Conservation (phyloP, 2,113 vertebrate species). For the Varanus komodoensis region DNA sequence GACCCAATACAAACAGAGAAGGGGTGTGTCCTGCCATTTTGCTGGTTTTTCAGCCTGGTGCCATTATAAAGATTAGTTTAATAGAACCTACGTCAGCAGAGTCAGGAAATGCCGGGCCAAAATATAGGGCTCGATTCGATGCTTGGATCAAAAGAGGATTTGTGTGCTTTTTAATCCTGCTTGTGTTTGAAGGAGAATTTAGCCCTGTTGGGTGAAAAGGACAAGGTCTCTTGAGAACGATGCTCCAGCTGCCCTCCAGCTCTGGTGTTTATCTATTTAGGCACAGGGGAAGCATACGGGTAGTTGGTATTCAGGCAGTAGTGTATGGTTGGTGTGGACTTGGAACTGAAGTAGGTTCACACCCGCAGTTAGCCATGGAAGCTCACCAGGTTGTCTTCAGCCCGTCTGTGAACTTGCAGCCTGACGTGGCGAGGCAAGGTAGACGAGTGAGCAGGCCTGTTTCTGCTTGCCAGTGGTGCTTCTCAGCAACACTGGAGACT, state of each 20-base stretch:
- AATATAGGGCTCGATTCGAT: conserved; percentile 32
- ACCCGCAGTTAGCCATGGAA: no score
- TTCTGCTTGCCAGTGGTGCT: no score
- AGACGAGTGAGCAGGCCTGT: no score
- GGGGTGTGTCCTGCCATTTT: conserved; percentile 27
- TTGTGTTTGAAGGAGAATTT: conserved; percentile 43
- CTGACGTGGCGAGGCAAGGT: no score
- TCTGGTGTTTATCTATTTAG: neutral
- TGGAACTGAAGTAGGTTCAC: no score
- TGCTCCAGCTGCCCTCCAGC: neutral
- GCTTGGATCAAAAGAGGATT: conserved; percentile 7
- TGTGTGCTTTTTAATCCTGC: neutral
- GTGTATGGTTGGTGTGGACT: no score
- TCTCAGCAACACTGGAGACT: no score
- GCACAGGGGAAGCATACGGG: neutral
- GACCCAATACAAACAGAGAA: conserved; percentile 66
- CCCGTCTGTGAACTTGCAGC: no score
- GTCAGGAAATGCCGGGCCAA: conserved; percentile 32
- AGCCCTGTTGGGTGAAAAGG: neutral
- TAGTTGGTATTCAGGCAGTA: neutral
- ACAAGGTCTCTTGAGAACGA: neutral
- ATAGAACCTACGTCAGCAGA: conserved; percentile 39
- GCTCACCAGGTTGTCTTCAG: no score
- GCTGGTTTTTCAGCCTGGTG: conserved; percentile 24
- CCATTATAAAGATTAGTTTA: conserved; percentile 49